Conservation (phyloP, 2,113 vertebrate genomes). For the Neodon shergylaensis region DNA sequence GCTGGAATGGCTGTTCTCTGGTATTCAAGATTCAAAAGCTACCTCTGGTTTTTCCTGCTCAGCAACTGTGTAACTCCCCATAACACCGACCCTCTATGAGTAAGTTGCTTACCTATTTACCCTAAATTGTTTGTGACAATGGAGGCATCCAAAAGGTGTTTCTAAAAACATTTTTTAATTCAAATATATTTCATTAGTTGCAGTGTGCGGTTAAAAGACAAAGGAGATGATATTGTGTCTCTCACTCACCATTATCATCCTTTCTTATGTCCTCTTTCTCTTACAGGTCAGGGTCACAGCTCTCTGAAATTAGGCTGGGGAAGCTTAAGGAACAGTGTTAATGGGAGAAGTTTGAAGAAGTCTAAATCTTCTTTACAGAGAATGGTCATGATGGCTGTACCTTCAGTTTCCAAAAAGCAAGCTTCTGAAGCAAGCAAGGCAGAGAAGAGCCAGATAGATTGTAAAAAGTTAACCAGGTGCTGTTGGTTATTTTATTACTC, state of each 20-base stretch:
- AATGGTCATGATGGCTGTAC: background rate
- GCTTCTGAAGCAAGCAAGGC: background rate
- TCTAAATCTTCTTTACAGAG: too few species aligned
- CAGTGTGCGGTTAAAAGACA: background rate
- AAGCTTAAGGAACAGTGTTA: background rate
- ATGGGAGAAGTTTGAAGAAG: too few species aligned
- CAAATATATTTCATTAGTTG: slow-evolving; percentile 39
- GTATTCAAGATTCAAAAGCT: background rate
- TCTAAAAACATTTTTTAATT: background rate
- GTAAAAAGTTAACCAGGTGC: background rate
- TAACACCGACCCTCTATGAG: background rate
- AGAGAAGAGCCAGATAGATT: background rate
- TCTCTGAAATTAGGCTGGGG: background rate
- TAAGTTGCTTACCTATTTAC: background rate
- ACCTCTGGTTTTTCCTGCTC: background rate
- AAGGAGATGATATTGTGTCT: background rate
- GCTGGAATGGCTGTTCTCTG: background rate
- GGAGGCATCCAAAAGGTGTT: slow-evolving; percentile 7
- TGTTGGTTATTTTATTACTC: too few species aligned
- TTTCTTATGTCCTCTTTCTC: background rate
- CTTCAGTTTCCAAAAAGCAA: background rate
- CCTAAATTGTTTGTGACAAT: background rate
- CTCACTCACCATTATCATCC: background rate
- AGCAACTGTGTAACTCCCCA: background rate
- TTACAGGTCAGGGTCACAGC: background rate